phyloP scores from a whole-genome alignment of 2,888 invertebrate species.

The Nasonia oneida region DNA sequence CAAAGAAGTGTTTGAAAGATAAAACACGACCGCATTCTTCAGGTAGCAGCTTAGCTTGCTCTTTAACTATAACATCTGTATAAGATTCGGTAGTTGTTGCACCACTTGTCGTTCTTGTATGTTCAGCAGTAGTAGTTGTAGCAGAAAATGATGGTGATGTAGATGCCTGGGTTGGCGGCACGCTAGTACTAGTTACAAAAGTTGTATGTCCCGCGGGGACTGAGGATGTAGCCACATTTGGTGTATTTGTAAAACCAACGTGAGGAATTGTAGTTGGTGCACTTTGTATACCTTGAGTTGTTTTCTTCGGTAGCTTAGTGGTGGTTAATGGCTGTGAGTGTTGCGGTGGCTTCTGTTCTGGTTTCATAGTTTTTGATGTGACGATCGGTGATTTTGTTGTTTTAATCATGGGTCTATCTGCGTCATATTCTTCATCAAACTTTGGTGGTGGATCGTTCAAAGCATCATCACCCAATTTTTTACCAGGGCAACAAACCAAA shows the following conservation, averaged over 20 bases:
- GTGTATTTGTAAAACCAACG: not conserved
- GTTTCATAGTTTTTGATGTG: not conserved
- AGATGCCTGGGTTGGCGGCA: not conserved
- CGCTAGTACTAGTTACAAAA: not conserved
- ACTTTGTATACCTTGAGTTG: not conserved
- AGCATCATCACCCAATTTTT: not conserved
- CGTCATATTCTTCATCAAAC: not conserved
- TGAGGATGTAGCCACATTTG: not conserved
- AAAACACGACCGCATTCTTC: slow-evolving; percentile 18
- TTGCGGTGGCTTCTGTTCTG: not conserved
- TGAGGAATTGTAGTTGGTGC: not conserved
- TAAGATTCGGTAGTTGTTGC: not conserved
- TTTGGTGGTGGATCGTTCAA: not conserved
- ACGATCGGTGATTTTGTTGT: not conserved
- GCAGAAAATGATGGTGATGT: not conserved
- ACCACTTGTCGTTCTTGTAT: not conserved
- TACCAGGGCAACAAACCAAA: slow-evolving; percentile 83
- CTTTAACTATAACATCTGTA: not conserved
- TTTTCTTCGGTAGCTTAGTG: not conserved
- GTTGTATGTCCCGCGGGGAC: not conserved
- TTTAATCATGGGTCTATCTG: not conserved
- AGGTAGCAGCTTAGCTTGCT: slow-evolving; percentile 19
- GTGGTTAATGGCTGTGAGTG: not conserved
- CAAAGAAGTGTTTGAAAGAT: slow-evolving; percentile 14
- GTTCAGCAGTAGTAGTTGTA: not conserved